Conservation (phyloP, 2,888 invertebrate species). For the Harpalus rufipes region DNA sequence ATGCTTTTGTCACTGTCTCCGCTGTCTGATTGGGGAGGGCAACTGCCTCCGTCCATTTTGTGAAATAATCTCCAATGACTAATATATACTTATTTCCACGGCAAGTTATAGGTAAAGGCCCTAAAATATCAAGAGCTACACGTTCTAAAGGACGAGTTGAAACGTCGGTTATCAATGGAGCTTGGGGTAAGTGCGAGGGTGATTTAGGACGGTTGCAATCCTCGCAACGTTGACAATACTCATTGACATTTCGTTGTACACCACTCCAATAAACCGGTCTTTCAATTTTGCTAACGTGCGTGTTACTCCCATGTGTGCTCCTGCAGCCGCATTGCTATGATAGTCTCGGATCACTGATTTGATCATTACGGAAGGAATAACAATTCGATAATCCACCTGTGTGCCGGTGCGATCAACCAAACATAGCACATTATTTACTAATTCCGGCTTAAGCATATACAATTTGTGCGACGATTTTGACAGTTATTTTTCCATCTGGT, state of each 20-base stretch:
- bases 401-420: too few species aligned
- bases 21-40: constrained; percentile 69
- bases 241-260: constrained; percentile 17
- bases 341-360: too few species aligned
- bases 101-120: background rate
- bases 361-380: too few species aligned
- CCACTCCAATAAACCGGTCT: constrained; percentile 32
- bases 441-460: too few species aligned
- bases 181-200: background rate
- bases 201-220: background rate
- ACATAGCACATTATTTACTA: too few species aligned
- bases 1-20: constrained; percentile 69
- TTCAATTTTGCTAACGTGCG: background rate
- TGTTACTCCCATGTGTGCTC: constrained; percentile 20
- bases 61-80: constrained; percentile 63
- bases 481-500: too few species aligned
- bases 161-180: too few species aligned
- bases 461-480: too few species aligned
- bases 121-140: constrained; percentile 21
- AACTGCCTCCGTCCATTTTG: constrained; percentile 68
- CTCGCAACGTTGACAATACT: constrained; percentile 15
- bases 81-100: constrained; percentile 31
- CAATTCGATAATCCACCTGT: too few species aligned
- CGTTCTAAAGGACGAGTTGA: too few species aligned
- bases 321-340: constrained; percentile 9